Evolutionary conservation across 2,888 invertebrate genomes (phyloP), one percentile per base, ranked within the genome.

Genomic region (Amiota minor): DNA sequence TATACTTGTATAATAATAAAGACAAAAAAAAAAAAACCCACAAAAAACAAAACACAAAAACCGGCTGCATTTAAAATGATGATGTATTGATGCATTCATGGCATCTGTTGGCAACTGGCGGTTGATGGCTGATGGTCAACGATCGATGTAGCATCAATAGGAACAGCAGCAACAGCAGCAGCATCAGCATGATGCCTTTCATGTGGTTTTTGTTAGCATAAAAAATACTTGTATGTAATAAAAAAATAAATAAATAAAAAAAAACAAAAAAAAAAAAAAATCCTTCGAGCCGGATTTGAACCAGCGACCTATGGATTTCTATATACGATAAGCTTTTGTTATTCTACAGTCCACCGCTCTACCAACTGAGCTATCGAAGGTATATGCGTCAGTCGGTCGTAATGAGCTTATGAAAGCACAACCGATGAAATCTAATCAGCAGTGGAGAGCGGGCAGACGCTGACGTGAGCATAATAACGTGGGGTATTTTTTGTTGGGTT

Each of bases 331-430:
- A 75, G 62, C 1, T 56, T 23, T 14, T 18, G 16, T 64, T 12
- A 49, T 6, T 76, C 83, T 83, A 83, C 83, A 83, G 83, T 83
- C 83, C 84, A 83, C 83, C 83, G 83, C 83, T 83, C 84, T 83
- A 83, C 83, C 84, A 83, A 83, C 83, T 83, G 84, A 83, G 84
- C 83, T 83, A 83, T 84, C 84, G 83, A 83, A 84, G 83, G 83
- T 61, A 45, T 45, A 64, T 35, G 46, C 68, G 11, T 20, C 9
- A 6, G 14, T 35, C n/a, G 47, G 3, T 16, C 18, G n/a, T 70
- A 59, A 59, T 59, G 18, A 18, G 56, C 18, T 8, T 18, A 18
- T 12, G 18, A 59, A 59, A 59, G 35, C 35, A 35, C n/a, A 12
- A 53, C 14, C 53, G 53, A 10, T n/a, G n/a, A 53, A 53, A 53